Percentiles rank a stretch among this genome's conserved stretches.
Evolutionary conservation across 2,113 vertebrate genomes (phyloP).

Genomic region (Paratilapia polleni): DNA sequence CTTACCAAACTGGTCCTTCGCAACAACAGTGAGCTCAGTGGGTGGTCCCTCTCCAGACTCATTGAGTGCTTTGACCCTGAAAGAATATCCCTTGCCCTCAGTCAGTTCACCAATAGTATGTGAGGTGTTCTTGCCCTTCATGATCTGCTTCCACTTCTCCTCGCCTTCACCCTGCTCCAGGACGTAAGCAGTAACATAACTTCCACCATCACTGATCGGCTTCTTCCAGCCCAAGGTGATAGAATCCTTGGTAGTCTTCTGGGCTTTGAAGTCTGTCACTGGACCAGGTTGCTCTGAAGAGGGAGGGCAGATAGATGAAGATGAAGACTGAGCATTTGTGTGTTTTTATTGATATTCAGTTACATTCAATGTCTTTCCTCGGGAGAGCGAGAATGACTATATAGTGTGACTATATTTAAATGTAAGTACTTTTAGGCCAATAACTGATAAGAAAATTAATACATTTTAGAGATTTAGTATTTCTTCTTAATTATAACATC

Average conservation of each 20-base stretch:
- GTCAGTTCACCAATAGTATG: conserved; percentile 85
- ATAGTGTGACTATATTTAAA: no score
- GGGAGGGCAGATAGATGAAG: background rate
- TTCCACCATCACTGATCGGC: conserved; percentile 92
- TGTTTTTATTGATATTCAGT: background rate
- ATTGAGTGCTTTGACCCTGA: conserved; percentile 93
- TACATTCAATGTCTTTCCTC: background rate
- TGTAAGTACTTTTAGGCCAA: no score
- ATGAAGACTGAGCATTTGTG: background rate
- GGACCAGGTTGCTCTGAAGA: conserved; percentile 93
- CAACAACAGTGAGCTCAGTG: conserved; percentile 86
- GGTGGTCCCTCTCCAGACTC: conserved; percentile 91
- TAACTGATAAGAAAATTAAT: no score
- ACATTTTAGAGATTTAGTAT: no score
- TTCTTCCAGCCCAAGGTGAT: conserved; percentile 94
- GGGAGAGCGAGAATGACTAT: background rate
- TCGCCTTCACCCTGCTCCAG: conserved; percentile 87
- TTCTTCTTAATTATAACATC: background rate
- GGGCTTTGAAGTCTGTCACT: conserved; percentile 89
- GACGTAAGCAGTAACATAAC: conserved; percentile 87
- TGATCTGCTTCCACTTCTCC: conserved; percentile 91
- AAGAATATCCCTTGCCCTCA: conserved; percentile 92
- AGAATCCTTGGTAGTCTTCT: conserved; percentile 87
- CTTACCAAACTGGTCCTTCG: conserved; percentile 96
- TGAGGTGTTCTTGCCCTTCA: conserved; percentile 85